Percentiles rank a stretch among this genome's conserved stretches.
Evolutionary conservation across 2,113 vertebrate genomes (phyloP).

Genomic region (Pholis gunnellus): DNA sequence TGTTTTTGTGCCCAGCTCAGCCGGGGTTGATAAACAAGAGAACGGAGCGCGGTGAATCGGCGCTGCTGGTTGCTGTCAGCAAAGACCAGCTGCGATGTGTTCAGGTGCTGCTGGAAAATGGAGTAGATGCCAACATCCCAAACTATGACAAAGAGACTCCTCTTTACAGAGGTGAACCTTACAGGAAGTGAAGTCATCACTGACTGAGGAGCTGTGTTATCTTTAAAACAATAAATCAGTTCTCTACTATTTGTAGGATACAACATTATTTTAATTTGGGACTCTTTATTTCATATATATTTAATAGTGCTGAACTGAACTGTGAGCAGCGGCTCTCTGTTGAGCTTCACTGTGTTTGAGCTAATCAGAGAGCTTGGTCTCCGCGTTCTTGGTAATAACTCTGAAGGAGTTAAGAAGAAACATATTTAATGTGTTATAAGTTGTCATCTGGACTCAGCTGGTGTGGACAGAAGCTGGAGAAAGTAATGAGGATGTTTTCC

Average conservation of each 20-base stretch:
- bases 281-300: background rate
- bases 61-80: constrained; percentile 87
- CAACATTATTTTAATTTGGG: no score
- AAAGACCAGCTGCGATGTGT: constrained; percentile 83
- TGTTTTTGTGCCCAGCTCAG: constrained; percentile 81
- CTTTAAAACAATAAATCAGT: background rate
- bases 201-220: background rate
- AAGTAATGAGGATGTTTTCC: background rate
- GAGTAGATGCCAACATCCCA: constrained; percentile 88
- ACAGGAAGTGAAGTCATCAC: no score
- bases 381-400: no score
- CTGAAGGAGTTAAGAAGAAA: no score
- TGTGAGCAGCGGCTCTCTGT: background rate
- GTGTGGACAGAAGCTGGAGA: background rate
- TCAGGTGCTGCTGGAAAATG: constrained; percentile 85
- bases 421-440: no score
- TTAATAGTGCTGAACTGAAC: background rate
- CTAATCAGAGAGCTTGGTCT: background rate
- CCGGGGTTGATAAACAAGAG: constrained; percentile 88
- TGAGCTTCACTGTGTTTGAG: no score
- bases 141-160: constrained; percentile 90
- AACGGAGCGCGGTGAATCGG: constrained; percentile 86
- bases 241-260: background rate
- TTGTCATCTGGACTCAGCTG: background rate
- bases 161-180: constrained; percentile 86